These are phyloP conservation scores for Lepidochitona cinerea DNA, from an alignment of 2,888 invertebrate species.

Conservation along the genomic window DNA sequence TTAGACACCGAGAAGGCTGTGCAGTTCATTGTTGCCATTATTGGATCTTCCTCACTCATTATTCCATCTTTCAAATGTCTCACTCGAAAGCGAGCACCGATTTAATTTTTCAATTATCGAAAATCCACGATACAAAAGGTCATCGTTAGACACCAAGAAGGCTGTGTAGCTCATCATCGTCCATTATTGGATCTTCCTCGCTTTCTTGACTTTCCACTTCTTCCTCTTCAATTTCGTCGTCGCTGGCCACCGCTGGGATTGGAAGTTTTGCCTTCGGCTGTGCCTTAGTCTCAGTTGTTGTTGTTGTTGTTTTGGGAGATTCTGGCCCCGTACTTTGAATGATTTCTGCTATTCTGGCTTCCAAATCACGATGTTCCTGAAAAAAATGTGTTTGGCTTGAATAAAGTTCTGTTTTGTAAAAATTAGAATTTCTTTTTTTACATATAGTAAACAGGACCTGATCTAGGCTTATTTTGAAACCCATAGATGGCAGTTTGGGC, in stretches of 20 bases:
- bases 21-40: constrained; percentile 63
- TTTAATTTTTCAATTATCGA: too few relatives aligned
- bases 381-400: too few relatives aligned
- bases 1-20: constrained; percentile 59
- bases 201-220: constrained; percentile 27
- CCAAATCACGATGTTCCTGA: constrained; percentile 62
- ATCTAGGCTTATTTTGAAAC: too few relatives aligned
- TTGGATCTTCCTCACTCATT: constrained; percentile 47
- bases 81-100: too few relatives aligned
- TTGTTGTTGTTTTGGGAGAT: neutral
- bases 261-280: neutral
- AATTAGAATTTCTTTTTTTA: too few relatives aligned
- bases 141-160: constrained; percentile 53
- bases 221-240: constrained; percentile 8
- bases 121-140: too few relatives aligned
- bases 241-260: neutral
- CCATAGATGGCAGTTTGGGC: too few relatives aligned
- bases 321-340: constrained; percentile 48
- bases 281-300: too few relatives aligned
- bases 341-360: constrained; percentile 65
- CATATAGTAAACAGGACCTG: too few relatives aligned
- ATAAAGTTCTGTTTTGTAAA: too few relatives aligned
- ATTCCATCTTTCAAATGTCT: too few relatives aligned
- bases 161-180: constrained; percentile 63
- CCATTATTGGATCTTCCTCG: constrained; percentile 56